Evolutionary conservation across 2,888 invertebrate species (phyloP).

Genomic region (Agrotis exclamationis): DNA sequence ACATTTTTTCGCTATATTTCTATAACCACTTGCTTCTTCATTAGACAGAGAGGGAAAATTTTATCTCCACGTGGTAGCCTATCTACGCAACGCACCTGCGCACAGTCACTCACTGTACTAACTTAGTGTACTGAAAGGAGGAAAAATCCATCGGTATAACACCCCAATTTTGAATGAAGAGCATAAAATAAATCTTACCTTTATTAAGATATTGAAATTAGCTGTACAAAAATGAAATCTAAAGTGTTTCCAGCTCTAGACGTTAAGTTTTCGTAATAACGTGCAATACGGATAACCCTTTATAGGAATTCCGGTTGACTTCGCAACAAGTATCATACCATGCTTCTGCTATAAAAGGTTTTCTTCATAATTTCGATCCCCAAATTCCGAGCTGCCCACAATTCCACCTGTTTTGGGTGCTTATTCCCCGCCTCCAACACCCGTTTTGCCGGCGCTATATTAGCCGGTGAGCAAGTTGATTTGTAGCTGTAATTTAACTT

Average conservation of each 20-base stretch:
- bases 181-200: not conserved
- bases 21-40: slow-evolving; percentile 7
- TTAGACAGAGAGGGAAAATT: not conserved
- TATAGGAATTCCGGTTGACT: not conserved
- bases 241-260: not conserved
- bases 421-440: not conserved
- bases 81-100: slow-evolving; percentile 6
- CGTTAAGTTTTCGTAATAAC: not conserved
- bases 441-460: not conserved
- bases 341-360: not conserved
- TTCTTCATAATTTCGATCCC: not conserved
- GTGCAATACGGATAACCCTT: slow-evolving; percentile 2
- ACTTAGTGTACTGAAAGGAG: not conserved
- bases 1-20: slow-evolving; percentile 19
- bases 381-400: not conserved
- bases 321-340: not conserved
- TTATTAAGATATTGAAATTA: not conserved
- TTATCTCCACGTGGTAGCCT: slow-evolving; percentile 12
- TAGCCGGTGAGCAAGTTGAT: not conserved
- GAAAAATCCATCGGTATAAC: not conserved
- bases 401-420: not conserved
- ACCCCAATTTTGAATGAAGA: not conserved
- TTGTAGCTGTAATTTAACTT: not conserved
- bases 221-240: not conserved
- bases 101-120: slow-evolving; percentile 11